Evolutionary conservation across 2,888 invertebrate species (phyloP).

Genomic region (Erebia ligea): DNA sequence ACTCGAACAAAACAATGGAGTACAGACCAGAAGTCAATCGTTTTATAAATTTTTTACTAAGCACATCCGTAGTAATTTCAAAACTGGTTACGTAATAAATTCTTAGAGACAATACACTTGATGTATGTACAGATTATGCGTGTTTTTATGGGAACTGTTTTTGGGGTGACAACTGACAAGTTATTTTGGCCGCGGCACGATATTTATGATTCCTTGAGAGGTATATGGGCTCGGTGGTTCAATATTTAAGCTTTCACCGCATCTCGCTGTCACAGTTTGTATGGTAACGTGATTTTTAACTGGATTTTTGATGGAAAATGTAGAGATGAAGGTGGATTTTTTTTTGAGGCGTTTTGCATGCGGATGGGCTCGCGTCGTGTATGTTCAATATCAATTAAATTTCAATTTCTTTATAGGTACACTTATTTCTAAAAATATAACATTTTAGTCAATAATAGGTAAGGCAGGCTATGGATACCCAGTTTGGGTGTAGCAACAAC

Average conservation of each 20-base stretch:
- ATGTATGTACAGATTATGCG: constrained; percentile 43
- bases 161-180: constrained; percentile 42
- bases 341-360: background rate
- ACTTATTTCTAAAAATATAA: too few relatives aligned
- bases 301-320: background rate
- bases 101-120: constrained; percentile 44
- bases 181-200: constrained; percentile 38
- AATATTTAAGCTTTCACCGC: constrained; percentile 24
- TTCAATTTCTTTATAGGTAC: too few relatives aligned
- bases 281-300: background rate
- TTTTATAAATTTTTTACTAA: constrained; percentile 24
- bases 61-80: constrained; percentile 4
- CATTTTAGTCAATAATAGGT: too few relatives aligned
- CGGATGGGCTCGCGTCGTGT: background rate
- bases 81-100: constrained; percentile 48
- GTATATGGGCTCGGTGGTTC: constrained; percentile 3
- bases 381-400: too few relatives aligned
- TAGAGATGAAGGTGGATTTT: background rate
- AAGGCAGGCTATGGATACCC: too few relatives aligned
- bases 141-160: constrained; percentile 44
- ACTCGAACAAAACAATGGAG: constrained; percentile 56
- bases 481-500: too few relatives aligned
- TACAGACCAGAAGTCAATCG: constrained; percentile 57
- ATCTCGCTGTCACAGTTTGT: constrained; percentile 4
- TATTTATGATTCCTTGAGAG: constrained; percentile 22